These are phyloP conservation scores for Eurois occulta DNA, from an alignment of 2,888 invertebrate genomes.

Conservation along the genomic window DNA sequence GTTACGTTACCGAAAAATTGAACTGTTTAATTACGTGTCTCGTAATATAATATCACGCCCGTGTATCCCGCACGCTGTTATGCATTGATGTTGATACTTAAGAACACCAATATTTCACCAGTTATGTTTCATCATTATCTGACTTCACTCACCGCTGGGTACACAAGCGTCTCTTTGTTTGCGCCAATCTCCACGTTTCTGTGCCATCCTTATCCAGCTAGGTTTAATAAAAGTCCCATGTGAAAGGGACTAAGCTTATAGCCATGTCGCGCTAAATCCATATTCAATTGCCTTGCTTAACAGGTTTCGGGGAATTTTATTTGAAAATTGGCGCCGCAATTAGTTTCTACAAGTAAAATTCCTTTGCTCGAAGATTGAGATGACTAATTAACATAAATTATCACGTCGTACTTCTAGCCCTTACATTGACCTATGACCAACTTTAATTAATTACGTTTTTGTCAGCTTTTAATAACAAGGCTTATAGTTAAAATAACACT, in stretches of 20 bases:
- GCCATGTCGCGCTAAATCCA: not conserved
- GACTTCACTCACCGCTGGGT: not conserved
- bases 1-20: slow-evolving; percentile 29
- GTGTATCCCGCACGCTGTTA: not conserved
- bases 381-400: slow-evolving; percentile 17
- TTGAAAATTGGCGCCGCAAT: not conserved
- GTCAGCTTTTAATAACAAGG: slow-evolving; percentile 20
- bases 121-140: not conserved
- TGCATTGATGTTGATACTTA: not conserved
- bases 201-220: not conserved
- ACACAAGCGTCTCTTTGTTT: not conserved
- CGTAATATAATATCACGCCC: not conserved
- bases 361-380: not conserved
- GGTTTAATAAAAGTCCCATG: not conserved
- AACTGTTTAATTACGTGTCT: slow-evolving; percentile 23
- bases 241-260: not conserved
- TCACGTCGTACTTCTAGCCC: slow-evolving; percentile 33
- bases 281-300: not conserved
- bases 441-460: slow-evolving; percentile 19
- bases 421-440: slow-evolving; percentile 47
- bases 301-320: not conserved
- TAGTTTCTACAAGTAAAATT: slow-evolving; percentile 11
- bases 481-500: not conserved
- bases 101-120: not conserved
- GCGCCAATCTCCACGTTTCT: not conserved